These are phyloP conservation scores for Neodiprion lecontei DNA, from an alignment of 1,140 invertebrate species.

Conservation along the genomic window DNA sequence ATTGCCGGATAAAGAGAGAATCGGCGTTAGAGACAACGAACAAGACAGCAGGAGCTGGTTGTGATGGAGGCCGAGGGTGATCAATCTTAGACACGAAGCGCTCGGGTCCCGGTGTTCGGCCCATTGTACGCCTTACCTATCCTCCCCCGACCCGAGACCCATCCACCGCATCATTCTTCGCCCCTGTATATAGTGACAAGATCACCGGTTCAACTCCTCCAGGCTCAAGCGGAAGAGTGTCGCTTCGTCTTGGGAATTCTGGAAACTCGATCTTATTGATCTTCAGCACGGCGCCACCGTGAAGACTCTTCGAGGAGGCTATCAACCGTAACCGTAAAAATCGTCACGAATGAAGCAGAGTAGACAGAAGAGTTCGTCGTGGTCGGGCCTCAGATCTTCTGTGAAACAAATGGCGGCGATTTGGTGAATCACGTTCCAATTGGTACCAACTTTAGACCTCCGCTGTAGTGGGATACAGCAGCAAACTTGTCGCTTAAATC, in stretches of 20 bases:
- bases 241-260: background rate
- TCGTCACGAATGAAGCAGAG: background rate
- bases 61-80: constrained; percentile 3
- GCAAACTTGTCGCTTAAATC: constrained; percentile 45
- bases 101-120: background rate
- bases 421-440: background rate
- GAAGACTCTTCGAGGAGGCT: too few relatives aligned
- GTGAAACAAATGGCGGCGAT: background rate
- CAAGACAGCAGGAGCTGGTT: background rate
- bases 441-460: background rate
- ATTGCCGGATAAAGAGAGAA: constrained; percentile 3
- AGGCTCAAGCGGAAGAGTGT: background rate
- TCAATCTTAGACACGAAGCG: constrained; percentile 11
- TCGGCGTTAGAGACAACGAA: background rate
- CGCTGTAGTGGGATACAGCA: background rate
- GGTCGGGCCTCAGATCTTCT: background rate
- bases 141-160: background rate
- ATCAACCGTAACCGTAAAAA: background rate
- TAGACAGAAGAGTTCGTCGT: background rate
- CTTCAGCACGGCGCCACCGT: background rate
- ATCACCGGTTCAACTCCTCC: background rate
- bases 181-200: background rate
- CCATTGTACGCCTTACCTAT: background rate
- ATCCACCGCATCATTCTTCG: background rate
- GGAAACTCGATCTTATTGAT: background rate